phyloP scores from a whole-genome alignment of 1,140 invertebrate genomes.

The Tetragnatha versicolor region DNA sequence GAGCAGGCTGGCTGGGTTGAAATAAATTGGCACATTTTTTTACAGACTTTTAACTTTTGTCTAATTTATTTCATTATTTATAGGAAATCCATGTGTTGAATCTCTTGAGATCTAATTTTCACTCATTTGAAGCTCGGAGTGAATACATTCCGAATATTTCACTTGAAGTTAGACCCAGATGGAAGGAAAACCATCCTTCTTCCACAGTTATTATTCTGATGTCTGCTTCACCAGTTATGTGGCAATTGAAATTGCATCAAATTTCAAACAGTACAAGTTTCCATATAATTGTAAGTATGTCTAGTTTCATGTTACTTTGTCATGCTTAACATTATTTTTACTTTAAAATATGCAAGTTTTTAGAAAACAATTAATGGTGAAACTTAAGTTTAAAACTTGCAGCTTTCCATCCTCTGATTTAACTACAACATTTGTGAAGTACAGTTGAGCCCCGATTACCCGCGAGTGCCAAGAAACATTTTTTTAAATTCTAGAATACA shows the following conservation, averaged over 20 bases:
- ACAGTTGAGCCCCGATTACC: no score
- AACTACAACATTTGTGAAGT: no score
- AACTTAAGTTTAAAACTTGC: no score
- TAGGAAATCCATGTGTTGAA: constrained; percentile 51
- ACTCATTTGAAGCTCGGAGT: constrained; percentile 11
- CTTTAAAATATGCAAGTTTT: no score
- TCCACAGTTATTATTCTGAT: constrained; percentile 35
- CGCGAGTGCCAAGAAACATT: no score
- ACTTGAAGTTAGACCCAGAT: constrained; percentile 23
- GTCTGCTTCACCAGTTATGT: constrained; percentile 44
- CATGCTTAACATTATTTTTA: no score
- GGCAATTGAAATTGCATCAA: constrained; percentile 47
- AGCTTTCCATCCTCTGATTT: no score
- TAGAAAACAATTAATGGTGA: no score
- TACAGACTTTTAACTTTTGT: no score
- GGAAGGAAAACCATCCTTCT: constrained; percentile 23
- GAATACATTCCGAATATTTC: constrained; percentile 42
- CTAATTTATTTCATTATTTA: constrained; percentile 10
- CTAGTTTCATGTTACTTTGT: not conserved
- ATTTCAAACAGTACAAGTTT: constrained; percentile 48
- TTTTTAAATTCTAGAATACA: no score
- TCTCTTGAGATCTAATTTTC: constrained; percentile 31
- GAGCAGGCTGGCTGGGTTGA: no score
- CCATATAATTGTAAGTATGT: constrained; percentile 39
- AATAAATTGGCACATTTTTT: no score